phyloP scores from a whole-genome alignment of 2,113 vertebrate species.

The Motacilla tschutschensis region DNA sequence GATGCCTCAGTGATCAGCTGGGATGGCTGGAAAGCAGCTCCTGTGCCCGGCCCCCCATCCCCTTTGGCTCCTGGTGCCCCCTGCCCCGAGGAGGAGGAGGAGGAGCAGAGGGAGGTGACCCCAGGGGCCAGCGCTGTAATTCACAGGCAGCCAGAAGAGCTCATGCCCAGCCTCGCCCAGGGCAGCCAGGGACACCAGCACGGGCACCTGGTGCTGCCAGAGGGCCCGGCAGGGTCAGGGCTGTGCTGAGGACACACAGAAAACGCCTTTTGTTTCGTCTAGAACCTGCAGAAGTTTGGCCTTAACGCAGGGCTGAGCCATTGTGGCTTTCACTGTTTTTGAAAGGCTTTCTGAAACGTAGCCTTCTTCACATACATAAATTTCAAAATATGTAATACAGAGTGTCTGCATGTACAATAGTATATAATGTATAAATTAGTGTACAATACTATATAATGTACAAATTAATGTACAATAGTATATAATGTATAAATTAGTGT shows the following conservation, averaged over 20 bases:
- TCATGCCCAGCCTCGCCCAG: background rate
- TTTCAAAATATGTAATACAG: fast-evolving
- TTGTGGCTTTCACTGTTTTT: background rate
- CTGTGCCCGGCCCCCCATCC: background rate
- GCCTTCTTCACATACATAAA: background rate
- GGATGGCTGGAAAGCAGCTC: background rate
- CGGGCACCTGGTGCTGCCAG: background rate
- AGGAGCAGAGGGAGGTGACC: constrained; percentile 4
- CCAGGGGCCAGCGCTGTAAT: background rate
- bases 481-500: no score
- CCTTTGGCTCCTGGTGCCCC: background rate
- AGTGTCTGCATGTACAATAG: background rate
- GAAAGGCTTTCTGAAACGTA: background rate
- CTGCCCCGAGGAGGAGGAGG: background rate
- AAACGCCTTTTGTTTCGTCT: background rate
- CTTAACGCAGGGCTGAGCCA: fast-evolving
- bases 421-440: background rate
- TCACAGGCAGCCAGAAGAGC: background rate
- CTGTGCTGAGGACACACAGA: background rate
- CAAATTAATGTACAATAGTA: background rate
- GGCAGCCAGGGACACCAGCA: background rate
- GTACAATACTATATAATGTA: no score
- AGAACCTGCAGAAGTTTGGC: background rate
- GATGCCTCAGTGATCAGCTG: background rate
- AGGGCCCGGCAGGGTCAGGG: background rate